phyloP scores from a whole-genome alignment of 2,888 invertebrate genomes.

The Brachypalpus laphriformis region DNA sequence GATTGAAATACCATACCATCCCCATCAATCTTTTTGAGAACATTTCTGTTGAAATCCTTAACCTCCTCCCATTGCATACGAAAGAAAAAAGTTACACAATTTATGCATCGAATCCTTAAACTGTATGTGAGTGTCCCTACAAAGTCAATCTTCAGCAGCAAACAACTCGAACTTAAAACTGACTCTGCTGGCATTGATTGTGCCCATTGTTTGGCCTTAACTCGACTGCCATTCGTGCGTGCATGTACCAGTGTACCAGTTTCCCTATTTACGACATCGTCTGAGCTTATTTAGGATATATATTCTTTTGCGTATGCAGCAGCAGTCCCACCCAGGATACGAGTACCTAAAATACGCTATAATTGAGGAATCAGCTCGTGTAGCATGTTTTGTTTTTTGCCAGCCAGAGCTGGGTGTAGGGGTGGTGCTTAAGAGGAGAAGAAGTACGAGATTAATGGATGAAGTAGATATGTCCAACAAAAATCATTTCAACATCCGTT shows the following conservation, averaged over 20 bases:
- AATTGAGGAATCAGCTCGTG: constrained; percentile 12
- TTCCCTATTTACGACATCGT: constrained; percentile 18
- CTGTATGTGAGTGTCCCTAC: not conserved
- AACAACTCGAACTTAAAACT: not conserved
- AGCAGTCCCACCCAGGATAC: not conserved
- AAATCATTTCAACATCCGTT: constrained; percentile 27
- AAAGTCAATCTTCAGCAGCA: not conserved
- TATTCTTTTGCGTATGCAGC: not conserved
- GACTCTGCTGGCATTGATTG: not conserved
- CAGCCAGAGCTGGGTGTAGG: not conserved
- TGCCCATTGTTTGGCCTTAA: constrained; percentile 4
- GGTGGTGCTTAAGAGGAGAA: not conserved
- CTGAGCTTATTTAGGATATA: not conserved
- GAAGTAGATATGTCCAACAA: constrained; percentile 38
- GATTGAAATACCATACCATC: no score
- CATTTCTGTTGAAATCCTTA: no score
- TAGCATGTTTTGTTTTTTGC: constrained; percentile 2
- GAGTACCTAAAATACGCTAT: not conserved
- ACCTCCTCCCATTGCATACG: no score
- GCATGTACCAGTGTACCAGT: not conserved
- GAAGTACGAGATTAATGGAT: constrained; percentile 35
- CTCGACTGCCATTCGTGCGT: constrained; percentile 20
- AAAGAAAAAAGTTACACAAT: not conserved
- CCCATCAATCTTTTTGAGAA: no score
- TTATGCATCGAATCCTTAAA: not conserved